These are phyloP conservation scores for Emmelina monodactyla DNA, from an alignment of 2,888 invertebrate genomes.

Conservation along the genomic window DNA sequence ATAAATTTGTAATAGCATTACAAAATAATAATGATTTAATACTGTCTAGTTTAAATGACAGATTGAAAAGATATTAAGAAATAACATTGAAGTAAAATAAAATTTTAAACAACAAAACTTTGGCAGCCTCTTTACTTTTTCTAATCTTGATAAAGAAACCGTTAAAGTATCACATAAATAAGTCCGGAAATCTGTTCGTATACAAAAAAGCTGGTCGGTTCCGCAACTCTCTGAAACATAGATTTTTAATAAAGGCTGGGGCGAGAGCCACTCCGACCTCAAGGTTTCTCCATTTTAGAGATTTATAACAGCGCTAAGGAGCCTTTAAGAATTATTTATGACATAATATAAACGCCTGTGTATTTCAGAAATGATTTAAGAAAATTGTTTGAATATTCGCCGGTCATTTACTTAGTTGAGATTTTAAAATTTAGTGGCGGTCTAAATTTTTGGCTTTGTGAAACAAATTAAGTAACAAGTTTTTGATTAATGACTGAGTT, in stretches of 20 bases:
- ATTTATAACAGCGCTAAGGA: slow-evolving; percentile 15
- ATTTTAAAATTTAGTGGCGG: neutral
- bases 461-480: neutral
- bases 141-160: too few relatives aligned
- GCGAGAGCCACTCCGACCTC: slow-evolving; percentile 11
- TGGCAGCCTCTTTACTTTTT: too few relatives aligned
- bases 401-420: too few relatives aligned
- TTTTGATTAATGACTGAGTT: too few relatives aligned
- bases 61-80: too few relatives aligned
- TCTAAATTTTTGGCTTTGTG: neutral
- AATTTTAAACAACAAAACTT: too few relatives aligned
- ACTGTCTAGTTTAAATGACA: too few relatives aligned
- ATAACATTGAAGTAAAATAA: too few relatives aligned
- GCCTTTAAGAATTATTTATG: slow-evolving; percentile 16
- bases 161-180: too few relatives aligned
- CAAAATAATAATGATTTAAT: too few relatives aligned
- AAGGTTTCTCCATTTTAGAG: slow-evolving; percentile 11
- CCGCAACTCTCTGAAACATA: slow-evolving; percentile 5
- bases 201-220: neutral
- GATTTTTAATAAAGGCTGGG: slow-evolving; percentile 6
- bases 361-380: neutral
- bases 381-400: neutral
- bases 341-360: slow-evolving; percentile 1
- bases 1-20: too few relatives aligned
- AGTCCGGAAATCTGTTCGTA: neutral